phyloP scores from a whole-genome alignment of 1,140 invertebrate genomes.

The Metaphire vulgaris region DNA sequence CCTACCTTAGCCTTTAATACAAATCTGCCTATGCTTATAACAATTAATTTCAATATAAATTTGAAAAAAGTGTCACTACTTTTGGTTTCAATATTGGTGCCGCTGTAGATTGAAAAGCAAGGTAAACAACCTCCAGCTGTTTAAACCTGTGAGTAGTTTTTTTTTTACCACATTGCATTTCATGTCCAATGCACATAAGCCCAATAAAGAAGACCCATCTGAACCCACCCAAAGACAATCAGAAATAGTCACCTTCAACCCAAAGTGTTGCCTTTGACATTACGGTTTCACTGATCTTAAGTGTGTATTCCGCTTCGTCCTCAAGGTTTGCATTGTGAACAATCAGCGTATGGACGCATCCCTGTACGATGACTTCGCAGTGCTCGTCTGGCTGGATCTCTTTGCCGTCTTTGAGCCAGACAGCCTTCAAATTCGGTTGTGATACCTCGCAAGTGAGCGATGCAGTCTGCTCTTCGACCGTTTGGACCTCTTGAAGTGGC shows the following conservation, averaged over 20 bases:
- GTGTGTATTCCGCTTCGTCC: slow-evolving; percentile 34
- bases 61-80: too few species aligned
- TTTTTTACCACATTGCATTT: too few species aligned
- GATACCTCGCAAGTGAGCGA: slow-evolving; percentile 23
- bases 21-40: too few species aligned
- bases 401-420: slow-evolving; percentile 42
- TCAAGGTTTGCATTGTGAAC: slow-evolving; percentile 33
- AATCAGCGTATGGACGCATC: slow-evolving; percentile 35
- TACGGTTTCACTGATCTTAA: slow-evolving; percentile 6
- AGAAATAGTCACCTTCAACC: slow-evolving; percentile 29
- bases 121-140: too few species aligned
- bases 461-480: slow-evolving; percentile 19
- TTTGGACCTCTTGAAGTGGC: slow-evolving; percentile 13
- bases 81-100: too few species aligned
- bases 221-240: too few species aligned
- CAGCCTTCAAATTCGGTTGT: slow-evolving; percentile 34
- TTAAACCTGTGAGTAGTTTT: too few species aligned
- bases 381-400: slow-evolving; percentile 36
- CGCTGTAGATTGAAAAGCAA: too few species aligned
- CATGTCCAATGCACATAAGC: too few species aligned
- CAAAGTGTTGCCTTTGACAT: slow-evolving; percentile 16
- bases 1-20: too few species aligned
- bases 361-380: slow-evolving; percentile 31
- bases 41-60: too few species aligned
- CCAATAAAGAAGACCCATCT: too few species aligned